These are phyloP conservation scores for Euphonia xanthogaster DNA, from an alignment of 2,797 vertebrate species.

Conservation along the genomic window DNA sequence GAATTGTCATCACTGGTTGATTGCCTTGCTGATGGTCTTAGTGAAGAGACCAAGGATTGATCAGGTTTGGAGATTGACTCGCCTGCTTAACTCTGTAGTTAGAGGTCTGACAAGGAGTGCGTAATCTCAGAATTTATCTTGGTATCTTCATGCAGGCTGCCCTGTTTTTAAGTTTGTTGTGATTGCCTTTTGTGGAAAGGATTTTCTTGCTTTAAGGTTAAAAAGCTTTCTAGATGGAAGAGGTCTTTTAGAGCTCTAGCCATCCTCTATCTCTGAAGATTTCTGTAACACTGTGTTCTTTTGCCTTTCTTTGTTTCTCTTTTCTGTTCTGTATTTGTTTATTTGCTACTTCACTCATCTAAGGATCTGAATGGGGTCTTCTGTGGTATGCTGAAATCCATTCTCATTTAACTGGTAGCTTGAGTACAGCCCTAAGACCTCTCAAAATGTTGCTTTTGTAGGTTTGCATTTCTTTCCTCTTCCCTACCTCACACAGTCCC, in stretches of 20 bases:
- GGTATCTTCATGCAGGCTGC: not conserved
- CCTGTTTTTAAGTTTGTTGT: not conserved
- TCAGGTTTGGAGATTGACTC: not conserved
- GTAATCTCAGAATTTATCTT: not conserved
- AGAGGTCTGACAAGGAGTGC: not conserved
- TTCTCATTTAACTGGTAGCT: not conserved
- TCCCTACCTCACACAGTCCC: not conserved
- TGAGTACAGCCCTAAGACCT: not conserved
- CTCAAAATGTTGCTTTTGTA: not conserved
- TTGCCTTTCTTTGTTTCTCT: not conserved
- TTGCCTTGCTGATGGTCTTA: not conserved
- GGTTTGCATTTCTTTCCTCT: not conserved
- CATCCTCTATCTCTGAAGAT: not conserved
- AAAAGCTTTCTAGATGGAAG: not conserved
- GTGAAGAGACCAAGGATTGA: not conserved
- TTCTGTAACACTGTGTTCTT: not conserved
- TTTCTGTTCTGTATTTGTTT: not conserved
- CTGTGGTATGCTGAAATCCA: not conserved
- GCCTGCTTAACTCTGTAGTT: not conserved
- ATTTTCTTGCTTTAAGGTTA: not conserved
- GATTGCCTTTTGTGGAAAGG: not conserved
- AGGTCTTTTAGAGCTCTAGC: not conserved
- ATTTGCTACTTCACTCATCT: not conserved
- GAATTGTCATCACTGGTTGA: not conserved
- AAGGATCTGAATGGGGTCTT: not conserved